phyloP scores from a whole-genome alignment of 2,113 vertebrate species.

The Heloderma charlesbogerti region DNA sequence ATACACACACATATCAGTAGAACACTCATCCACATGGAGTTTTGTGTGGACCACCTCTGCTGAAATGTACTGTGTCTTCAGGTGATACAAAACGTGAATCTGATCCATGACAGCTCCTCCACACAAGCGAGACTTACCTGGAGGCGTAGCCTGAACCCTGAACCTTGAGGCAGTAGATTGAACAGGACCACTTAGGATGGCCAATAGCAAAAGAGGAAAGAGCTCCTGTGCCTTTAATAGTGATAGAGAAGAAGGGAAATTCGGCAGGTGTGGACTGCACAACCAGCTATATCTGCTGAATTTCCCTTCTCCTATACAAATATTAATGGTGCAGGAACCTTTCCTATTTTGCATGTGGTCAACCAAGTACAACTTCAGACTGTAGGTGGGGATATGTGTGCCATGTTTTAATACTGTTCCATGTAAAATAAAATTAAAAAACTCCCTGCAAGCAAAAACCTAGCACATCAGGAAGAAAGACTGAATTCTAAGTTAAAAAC shows the following conservation, averaged over 20 bases:
- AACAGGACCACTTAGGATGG: not conserved
- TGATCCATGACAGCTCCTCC: not conserved
- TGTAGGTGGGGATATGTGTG: accelerated
- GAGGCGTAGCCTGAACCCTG: not conserved
- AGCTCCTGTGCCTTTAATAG: not conserved
- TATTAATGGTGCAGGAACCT: not conserved
- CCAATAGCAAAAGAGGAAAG: not conserved
- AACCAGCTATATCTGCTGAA: not conserved
- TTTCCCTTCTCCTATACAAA: not conserved
- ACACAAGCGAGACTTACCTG: not conserved
- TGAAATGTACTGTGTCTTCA: not conserved
- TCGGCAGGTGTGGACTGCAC: not conserved
- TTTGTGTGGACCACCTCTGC: not conserved
- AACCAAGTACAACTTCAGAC: not conserved
- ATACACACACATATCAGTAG: not conserved
- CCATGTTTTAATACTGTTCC: not conserved
- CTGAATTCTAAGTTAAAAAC: not conserved
- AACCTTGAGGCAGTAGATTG: not conserved
- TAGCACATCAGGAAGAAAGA: not conserved
- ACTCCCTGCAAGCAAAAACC: not conserved
- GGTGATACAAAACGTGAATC: too few species aligned
- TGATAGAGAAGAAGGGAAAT: not conserved
- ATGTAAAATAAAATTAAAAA: not conserved
- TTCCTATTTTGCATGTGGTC: not conserved
- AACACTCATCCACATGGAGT: not conserved